These are phyloP conservation scores for Thymallus thymallus DNA, from an alignment of 2,113 vertebrate genomes.

Conservation along the genomic window DNA sequence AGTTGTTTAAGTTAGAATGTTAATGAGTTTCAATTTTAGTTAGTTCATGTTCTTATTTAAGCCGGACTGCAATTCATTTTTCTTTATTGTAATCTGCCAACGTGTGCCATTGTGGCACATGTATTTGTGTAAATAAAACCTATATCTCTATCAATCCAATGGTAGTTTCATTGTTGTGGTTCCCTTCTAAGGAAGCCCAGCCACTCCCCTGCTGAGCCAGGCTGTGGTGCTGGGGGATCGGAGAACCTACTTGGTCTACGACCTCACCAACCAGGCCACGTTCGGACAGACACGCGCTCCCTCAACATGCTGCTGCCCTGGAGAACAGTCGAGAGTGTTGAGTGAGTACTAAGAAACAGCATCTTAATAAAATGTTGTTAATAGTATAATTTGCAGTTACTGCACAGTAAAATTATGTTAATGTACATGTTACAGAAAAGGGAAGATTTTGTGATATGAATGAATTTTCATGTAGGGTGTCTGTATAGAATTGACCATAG, in stretches of 20 bases:
- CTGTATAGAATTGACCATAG: neutral
- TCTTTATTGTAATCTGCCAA: no score
- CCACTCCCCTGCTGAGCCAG: constrained; percentile 72
- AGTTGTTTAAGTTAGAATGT: no score
- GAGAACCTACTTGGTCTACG: constrained; percentile 86
- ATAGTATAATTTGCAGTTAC: no score
- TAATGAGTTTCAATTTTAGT: no score
- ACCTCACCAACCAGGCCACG: constrained; percentile 78
- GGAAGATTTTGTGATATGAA: neutral
- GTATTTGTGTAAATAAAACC: no score
- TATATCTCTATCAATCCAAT: neutral
- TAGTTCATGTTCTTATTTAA: no score
- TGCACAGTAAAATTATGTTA: no score
- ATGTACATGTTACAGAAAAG: neutral
- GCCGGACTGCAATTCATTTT: no score
- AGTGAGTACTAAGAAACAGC: constrained; percentile 23
- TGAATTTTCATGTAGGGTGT: neutral
- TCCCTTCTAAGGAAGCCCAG: constrained; percentile 77
- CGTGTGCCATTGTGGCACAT: no score
- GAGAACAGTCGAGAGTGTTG: constrained; percentile 81
- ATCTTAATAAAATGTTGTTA: no score
- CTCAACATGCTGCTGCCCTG: constrained; percentile 91
- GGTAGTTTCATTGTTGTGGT: constrained; percentile 7
- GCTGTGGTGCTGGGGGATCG: constrained; percentile 82
- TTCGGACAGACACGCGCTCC: constrained; percentile 82